Evolutionary conservation across 35 echinoderm and acorn worm species (phyloP).

Genomic region (Eucidaris tribuloides): DNA sequence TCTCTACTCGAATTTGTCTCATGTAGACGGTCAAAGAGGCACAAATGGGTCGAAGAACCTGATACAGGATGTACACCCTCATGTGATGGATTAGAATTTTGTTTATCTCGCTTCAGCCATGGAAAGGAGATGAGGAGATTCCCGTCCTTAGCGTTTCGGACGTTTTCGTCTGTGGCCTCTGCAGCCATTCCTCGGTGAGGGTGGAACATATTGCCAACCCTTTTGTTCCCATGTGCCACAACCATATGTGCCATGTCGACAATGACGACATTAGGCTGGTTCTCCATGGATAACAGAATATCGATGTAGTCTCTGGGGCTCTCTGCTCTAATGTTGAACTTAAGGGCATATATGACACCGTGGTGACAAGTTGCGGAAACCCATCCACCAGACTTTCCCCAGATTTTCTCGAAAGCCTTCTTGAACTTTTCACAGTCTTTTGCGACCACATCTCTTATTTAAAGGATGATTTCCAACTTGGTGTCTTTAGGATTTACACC

Average conservation of each 20-base stretch:
- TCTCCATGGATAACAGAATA: conserved; percentile 35
- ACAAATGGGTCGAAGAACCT: background rate
- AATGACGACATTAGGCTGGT: conserved; percentile 35
- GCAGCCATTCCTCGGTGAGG: conserved; percentile 34
- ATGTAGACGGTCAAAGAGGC: conserved; percentile 24
- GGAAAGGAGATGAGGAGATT: background rate
- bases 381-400: background rate
- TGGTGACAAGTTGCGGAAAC: conserved; percentile 27
- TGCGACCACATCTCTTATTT: background rate
- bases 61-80: background rate
- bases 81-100: background rate
- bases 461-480: too few relatives aligned
- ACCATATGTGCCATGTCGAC: conserved; percentile 55
- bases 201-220: conserved; percentile 9
- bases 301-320: conserved; percentile 30
- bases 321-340: background rate
- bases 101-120: conserved; percentile 1
- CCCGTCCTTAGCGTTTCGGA: background rate
- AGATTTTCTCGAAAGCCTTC: background rate
- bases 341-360: conserved; percentile 33
- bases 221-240: conserved; percentile 40
- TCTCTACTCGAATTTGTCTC: background rate
- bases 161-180: background rate
- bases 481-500: too few relatives aligned
- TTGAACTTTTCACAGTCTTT: background rate